A percentile compares a stretch with the other conserved stretches of the same genome.
Conservation (phyloP, 2,888 invertebrate genomes). For the Chromoteleia sp. region DNA sequence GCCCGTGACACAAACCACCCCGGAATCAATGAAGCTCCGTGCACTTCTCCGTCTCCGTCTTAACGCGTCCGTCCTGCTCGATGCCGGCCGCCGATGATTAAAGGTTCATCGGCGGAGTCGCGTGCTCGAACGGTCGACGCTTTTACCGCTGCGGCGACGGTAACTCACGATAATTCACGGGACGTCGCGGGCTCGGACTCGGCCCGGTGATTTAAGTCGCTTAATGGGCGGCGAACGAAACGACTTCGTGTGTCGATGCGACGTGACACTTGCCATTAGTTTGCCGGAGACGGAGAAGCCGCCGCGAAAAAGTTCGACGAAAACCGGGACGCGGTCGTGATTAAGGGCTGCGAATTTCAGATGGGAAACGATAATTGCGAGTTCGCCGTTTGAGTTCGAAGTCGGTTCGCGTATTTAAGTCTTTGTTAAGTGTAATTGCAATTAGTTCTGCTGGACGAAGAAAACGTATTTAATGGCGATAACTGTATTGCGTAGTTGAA, state of each 20-base stretch:
- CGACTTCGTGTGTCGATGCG: constrained; percentile 52
- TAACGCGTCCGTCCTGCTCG: neutral
- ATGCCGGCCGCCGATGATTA: constrained; percentile 26
- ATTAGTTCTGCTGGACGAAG: too few relatives aligned
- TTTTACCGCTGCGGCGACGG: constrained; percentile 67
- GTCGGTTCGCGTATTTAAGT: too few relatives aligned
- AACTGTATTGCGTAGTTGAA: too few relatives aligned
- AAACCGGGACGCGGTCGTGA: constrained; percentile 35
- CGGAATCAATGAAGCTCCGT: constrained; percentile 40
- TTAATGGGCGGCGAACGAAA: constrained; percentile 50
- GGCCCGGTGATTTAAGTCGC: constrained; percentile 60
- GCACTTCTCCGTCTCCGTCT: constrained; percentile 10
- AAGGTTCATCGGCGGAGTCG: constrained; percentile 49
- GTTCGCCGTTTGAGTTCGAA: too few relatives aligned
- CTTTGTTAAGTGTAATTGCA: too few relatives aligned
- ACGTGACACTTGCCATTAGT: constrained; percentile 54
- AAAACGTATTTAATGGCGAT: too few relatives aligned
- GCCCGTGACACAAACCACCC: constrained; percentile 31
- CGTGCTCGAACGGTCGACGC: constrained; percentile 49
- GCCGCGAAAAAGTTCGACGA: constrained; percentile 22
- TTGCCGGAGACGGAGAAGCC: neutral
- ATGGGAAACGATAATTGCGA: too few relatives aligned
- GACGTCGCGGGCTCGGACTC: constrained; percentile 52
- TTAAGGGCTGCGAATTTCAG: too few relatives aligned
- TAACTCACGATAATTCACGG: constrained; percentile 70